Percentiles rank a stretch among this genome's conserved stretches.
phyloP scores from a whole-genome alignment of 2,113 vertebrate genomes.

The Equus quagga region DNA sequence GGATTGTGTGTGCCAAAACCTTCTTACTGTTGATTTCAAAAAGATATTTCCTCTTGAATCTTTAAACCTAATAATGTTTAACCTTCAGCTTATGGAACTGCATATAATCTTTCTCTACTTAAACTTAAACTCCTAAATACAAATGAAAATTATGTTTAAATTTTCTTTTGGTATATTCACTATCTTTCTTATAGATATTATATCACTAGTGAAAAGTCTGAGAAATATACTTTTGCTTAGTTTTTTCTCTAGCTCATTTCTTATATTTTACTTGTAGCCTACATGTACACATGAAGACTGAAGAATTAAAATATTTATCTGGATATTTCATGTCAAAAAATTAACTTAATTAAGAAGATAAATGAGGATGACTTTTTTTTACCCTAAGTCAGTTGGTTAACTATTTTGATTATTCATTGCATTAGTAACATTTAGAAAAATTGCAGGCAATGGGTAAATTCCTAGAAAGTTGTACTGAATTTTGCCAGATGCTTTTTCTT shows the following conservation, averaged over 20 bases:
- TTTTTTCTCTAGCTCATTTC: neutral
- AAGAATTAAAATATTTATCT: neutral
- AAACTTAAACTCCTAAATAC: neutral
- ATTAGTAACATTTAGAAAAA: neutral
- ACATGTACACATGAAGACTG: neutral
- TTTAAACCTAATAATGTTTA: neutral
- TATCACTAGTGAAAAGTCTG: neutral
- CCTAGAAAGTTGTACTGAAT: neutral
- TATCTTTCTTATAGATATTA: neutral
- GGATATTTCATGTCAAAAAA: neutral
- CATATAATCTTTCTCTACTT: neutral
- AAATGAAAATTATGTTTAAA: neutral
- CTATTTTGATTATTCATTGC: neutral
- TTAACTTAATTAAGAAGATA: neutral
- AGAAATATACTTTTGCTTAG: neutral
- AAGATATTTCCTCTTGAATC: neutral
- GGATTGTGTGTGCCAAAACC: neutral
- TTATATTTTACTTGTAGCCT: neutral
- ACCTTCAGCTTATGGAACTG: neutral
- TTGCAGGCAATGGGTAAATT: neutral
- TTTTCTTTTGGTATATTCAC: neutral
- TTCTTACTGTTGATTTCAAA: neutral
- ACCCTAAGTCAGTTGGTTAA: neutral
- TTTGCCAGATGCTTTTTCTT: neutral
- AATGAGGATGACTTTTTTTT: neutral